Conservation (phyloP, 1,140 invertebrate genomes). For the Lordiphosa collinella region DNA sequence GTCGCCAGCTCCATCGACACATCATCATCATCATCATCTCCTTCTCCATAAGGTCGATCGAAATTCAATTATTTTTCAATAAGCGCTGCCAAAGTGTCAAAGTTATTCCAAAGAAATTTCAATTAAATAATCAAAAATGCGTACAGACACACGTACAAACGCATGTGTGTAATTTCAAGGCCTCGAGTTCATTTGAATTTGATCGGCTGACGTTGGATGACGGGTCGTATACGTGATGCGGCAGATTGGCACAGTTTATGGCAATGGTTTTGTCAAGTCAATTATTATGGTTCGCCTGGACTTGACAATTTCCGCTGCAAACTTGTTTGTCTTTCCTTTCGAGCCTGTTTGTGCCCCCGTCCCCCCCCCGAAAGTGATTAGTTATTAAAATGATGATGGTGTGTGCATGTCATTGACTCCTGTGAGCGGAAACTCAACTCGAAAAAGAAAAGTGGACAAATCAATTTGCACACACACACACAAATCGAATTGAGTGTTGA, state of each 20-base stretch:
- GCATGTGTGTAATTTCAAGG: background rate
- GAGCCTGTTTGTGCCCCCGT: constrained; percentile 22
- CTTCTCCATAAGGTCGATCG: constrained; percentile 14
- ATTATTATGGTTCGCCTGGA: constrained; percentile 22
- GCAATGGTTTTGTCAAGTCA: constrained; percentile 2
- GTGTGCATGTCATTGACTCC: constrained; percentile 38
- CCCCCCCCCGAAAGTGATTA: constrained; percentile 9
- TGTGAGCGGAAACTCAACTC: constrained; percentile 31
- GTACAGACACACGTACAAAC: constrained; percentile 1
- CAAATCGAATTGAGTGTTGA: constrained; percentile 71
- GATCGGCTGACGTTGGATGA: background rate
- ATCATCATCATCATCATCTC: background rate
- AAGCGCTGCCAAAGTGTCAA: constrained; percentile 49
- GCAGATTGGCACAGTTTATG: constrained; percentile 6
- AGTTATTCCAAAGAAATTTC: constrained; percentile 40
- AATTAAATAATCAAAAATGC: constrained; percentile 38
- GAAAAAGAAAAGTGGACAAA: constrained; percentile 32
- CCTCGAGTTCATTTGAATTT: constrained; percentile 1
- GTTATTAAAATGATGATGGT: constrained; percentile 40
- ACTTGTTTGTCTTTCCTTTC: constrained; percentile 24
- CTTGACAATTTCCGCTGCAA: constrained; percentile 42
- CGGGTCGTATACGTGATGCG: background rate
- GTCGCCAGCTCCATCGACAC: background rate
- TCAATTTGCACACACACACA: constrained; percentile 33
- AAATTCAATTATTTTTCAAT: constrained; percentile 63